Evolutionary conservation across 2,888 invertebrate species (phyloP).

Genomic region (Chrysomela aeneicollis): DNA sequence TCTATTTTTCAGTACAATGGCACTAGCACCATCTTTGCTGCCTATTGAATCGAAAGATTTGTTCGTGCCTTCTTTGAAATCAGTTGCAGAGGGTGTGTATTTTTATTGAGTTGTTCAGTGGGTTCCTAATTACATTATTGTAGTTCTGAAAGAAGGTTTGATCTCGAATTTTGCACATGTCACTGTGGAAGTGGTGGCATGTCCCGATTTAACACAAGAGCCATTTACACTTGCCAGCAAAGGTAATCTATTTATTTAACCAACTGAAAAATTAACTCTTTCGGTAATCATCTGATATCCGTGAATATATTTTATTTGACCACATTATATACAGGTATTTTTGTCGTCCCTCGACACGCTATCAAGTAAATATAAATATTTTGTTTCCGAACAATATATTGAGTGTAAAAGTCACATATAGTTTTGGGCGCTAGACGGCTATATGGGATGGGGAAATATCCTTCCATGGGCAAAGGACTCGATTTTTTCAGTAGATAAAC

Average conservation of each 20-base stretch:
- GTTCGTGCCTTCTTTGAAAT: constrained; percentile 69
- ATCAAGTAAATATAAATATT: too few species aligned
- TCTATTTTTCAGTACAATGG: constrained; percentile 27
- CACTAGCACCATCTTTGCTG: constrained; percentile 45
- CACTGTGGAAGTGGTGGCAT: constrained; percentile 76
- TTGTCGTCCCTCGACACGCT: too few species aligned
- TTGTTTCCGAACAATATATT: too few species aligned
- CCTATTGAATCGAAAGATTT: constrained; percentile 66
- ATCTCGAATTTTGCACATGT: constrained; percentile 75
- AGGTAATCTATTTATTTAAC: constrained; percentile 65
- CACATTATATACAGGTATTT: too few species aligned
- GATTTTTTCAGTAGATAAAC: too few species aligned
- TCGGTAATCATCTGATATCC: too few species aligned
- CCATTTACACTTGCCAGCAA: constrained; percentile 83
- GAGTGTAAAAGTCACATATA: too few species aligned
- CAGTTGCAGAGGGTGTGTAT: constrained; percentile 69
- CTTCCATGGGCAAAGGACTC: too few species aligned
- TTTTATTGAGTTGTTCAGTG: not conserved
- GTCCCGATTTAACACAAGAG: constrained; percentile 82
- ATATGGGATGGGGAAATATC: too few species aligned
- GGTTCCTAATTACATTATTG: constrained; percentile 8
- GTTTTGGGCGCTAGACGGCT: too few species aligned
- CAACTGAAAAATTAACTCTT: too few species aligned
- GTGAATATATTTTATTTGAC: too few species aligned
- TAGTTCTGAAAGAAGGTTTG: constrained; percentile 77